Percentiles rank a stretch among this genome's conserved stretches.
Conservation (phyloP, 2,797 vertebrate genomes). For the Thaleichthys pacificus region DNA sequence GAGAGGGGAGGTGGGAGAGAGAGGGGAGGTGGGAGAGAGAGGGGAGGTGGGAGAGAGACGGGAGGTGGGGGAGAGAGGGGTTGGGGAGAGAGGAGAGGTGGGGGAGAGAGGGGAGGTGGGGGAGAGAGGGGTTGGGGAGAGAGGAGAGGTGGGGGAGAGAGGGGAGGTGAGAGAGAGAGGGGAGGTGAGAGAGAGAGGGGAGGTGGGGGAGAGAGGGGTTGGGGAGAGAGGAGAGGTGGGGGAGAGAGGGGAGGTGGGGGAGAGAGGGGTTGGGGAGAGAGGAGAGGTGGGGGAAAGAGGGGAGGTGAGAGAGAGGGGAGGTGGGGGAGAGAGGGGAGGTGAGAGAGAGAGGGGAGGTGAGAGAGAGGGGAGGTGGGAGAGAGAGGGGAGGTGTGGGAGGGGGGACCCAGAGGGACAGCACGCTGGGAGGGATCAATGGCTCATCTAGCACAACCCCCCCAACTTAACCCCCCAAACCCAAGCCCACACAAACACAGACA, state of each 20-base stretch:
- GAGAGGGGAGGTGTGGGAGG: constrained; percentile 14
- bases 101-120: constrained; percentile 29
- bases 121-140: constrained; percentile 22
- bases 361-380: constrained; percentile 9
- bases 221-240: background rate
- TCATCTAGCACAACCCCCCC: constrained; percentile 77
- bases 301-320: background rate
- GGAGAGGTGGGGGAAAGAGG: constrained; percentile 26
- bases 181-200: constrained; percentile 18
- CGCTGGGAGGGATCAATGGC: constrained; percentile 83
- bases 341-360: constrained; percentile 29
- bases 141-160: constrained; percentile 18
- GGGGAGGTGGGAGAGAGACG: constrained; percentile 28
- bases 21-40: constrained; percentile 30
- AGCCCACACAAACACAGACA: constrained; percentile 38
- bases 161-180: constrained; percentile 17
- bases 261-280: background rate
- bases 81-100: background rate
- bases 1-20: constrained; percentile 22
- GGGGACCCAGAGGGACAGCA: constrained; percentile 61
- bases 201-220: background rate
- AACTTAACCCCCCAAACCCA: constrained; percentile 51
- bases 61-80: background rate
- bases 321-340: constrained; percentile 30
- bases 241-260: constrained; percentile 25